Evolutionary conservation across 2,888 invertebrate species (phyloP).

Genomic region (Tachystola acroxantha): DNA sequence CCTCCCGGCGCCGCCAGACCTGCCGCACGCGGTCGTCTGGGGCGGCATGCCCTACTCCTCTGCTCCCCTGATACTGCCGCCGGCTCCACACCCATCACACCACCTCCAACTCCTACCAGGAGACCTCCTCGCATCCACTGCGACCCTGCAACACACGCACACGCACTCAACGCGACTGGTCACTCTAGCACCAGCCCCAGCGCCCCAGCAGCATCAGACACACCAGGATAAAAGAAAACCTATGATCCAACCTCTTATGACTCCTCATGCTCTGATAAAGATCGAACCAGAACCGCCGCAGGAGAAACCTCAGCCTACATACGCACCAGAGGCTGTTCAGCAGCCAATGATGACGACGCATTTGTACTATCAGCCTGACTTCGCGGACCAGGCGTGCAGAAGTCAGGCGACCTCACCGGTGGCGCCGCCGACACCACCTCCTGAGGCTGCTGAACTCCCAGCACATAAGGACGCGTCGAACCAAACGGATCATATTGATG

Average conservation of each 20-base stretch:
- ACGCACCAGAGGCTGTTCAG: constrained; percentile 67
- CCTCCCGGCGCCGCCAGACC: constrained; percentile 84
- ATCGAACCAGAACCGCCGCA: constrained; percentile 82
- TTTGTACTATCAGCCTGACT: constrained; percentile 77
- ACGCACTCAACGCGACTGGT: constrained; percentile 83
- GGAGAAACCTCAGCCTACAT: constrained; percentile 60
- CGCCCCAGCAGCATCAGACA: constrained; percentile 55
- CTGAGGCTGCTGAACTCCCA: constrained; percentile 76
- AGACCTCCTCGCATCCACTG: constrained; percentile 80
- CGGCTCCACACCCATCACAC: constrained; percentile 78
- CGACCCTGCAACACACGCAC: constrained; percentile 82
- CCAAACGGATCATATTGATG: constrained; percentile 87
- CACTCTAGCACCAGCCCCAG: constrained; percentile 79
- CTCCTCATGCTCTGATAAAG: constrained; percentile 81
- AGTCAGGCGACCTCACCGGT: constrained; percentile 80
- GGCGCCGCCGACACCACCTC: constrained; percentile 72
- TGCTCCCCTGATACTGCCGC: constrained; percentile 58
- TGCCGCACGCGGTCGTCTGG: constrained; percentile 87
- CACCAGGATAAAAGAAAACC: constrained; percentile 60
- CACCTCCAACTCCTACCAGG: constrained; percentile 83
- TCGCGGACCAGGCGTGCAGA: constrained; percentile 68
- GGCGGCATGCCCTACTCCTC: constrained; percentile 80
- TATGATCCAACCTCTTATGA: constrained; percentile 66
- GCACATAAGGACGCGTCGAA: constrained; percentile 89
- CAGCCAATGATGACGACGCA: constrained; percentile 76